Evolutionary conservation across 2,113 vertebrate genomes (phyloP).

Genomic region (Ptyas mucosa): DNA sequence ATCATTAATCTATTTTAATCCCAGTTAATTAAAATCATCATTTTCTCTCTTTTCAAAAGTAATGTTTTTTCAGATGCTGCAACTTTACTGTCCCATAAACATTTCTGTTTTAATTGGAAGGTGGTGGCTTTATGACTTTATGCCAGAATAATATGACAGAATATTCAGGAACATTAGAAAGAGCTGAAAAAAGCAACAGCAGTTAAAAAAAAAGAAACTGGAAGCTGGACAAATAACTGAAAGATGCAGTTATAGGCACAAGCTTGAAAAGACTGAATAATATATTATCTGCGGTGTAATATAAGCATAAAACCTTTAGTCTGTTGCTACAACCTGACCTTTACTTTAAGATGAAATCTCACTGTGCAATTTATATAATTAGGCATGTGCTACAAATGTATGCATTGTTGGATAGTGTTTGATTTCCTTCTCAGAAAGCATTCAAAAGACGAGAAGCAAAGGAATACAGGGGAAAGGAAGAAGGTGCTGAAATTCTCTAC

Average conservation of each 20-base stretch:
- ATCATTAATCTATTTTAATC: background rate
- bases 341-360: background rate
- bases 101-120: background rate
- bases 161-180: background rate
- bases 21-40: background rate
- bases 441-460: background rate
- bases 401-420: background rate
- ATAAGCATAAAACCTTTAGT: background rate
- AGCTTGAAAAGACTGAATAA: background rate
- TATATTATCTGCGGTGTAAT: background rate
- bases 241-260: background rate
- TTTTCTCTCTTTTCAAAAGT: background rate
- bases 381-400: background rate
- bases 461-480: background rate
- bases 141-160: background rate
- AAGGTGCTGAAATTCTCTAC: background rate
- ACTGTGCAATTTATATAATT: background rate
- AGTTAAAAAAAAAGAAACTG: background rate
- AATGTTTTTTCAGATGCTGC: background rate
- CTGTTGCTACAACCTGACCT: background rate
- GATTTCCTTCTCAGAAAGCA: background rate
- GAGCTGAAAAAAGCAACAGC: background rate
- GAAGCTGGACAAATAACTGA: background rate
- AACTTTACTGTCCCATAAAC: background rate
- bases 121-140: background rate